A percentile compares a stretch with the other conserved stretches of the same genome.
Evolutionary conservation across 2,113 vertebrate species (phyloP).

Genomic region (Oncorhynchus mykiss): DNA sequence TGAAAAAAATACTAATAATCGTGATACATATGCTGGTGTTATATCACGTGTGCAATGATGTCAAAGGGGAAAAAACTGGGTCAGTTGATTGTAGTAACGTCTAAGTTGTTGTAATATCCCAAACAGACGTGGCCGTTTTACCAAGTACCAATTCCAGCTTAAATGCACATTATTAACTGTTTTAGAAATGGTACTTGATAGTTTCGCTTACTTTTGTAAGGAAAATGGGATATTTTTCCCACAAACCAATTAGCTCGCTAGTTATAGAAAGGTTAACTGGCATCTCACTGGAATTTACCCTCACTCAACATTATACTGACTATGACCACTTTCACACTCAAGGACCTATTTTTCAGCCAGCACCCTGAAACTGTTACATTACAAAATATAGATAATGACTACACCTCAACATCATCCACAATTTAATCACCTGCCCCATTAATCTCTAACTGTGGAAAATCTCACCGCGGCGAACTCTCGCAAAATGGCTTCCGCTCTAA

Average conservation of each 20-base stretch:
- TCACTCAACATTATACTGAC: not conserved
- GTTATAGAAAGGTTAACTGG: too few relatives aligned
- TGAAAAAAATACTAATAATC: too few relatives aligned
- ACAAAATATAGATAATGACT: not conserved
- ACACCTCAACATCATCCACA: not conserved
- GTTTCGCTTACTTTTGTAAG: not conserved
- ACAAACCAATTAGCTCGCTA: too few relatives aligned
- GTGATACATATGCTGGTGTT: too few relatives aligned
- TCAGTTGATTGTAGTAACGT: too few relatives aligned
- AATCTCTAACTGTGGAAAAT: not conserved
- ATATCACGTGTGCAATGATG: too few relatives aligned
- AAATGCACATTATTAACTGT: too few relatives aligned
- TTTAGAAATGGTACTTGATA: not conserved
- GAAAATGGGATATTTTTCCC: not conserved
- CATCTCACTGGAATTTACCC: too few relatives aligned
- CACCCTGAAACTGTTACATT: not conserved
- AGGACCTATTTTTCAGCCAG: not conserved
- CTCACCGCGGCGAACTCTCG: not conserved
- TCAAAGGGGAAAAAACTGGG: too few relatives aligned
- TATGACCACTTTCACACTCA: not conserved
- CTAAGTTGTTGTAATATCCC: too few relatives aligned
- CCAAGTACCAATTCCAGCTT: too few relatives aligned
- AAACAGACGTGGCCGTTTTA: too few relatives aligned
- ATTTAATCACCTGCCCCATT: not conserved
- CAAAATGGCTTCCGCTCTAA: constrained; percentile 16